Percentiles rank a stretch among this genome's conserved stretches.
Evolutionary conservation across 2,113 vertebrate species (phyloP).

Genomic region (Pongo pygmaeus): DNA sequence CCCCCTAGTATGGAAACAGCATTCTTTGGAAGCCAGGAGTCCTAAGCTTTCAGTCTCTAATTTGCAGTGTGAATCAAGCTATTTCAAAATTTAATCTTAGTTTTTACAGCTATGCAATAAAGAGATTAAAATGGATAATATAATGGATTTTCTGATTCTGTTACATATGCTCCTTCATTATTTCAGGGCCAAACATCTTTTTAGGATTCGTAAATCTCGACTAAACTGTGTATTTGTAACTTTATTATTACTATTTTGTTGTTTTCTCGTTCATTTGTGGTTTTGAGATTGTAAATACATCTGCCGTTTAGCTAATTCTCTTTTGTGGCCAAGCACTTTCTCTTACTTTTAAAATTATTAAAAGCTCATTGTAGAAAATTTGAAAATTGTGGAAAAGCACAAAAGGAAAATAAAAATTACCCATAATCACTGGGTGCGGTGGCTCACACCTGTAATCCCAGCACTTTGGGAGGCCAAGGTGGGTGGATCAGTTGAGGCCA

Average conservation of each 20-base stretch:
- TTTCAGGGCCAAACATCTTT: neutral
- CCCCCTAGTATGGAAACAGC: neutral
- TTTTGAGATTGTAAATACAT: slow-evolving; percentile 15
- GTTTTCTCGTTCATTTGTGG: neutral
- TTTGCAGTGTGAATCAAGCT: neutral
- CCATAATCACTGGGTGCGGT: fast-evolving
- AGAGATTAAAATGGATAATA: neutral
- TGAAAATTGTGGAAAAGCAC: neutral
- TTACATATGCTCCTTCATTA: neutral
- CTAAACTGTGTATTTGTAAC: neutral
- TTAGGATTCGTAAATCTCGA: neutral
- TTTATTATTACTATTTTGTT: neutral
- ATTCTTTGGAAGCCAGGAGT: neutral
- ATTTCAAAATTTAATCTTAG: neutral
- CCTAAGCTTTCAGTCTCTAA: neutral
- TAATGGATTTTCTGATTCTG: neutral
- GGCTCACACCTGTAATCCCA: no score
- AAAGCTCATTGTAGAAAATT: neutral
- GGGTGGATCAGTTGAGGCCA: no score
- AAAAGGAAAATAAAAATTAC: neutral
- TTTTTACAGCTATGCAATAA: neutral
- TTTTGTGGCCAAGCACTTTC: neutral
- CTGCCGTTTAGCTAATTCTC: neutral
- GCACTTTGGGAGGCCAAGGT: no score
- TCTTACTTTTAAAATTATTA: slow-evolving; percentile 4